These are phyloP conservation scores for Avahi laniger DNA, from an alignment of 2,797 vertebrate genomes.

Conservation along the genomic window DNA sequence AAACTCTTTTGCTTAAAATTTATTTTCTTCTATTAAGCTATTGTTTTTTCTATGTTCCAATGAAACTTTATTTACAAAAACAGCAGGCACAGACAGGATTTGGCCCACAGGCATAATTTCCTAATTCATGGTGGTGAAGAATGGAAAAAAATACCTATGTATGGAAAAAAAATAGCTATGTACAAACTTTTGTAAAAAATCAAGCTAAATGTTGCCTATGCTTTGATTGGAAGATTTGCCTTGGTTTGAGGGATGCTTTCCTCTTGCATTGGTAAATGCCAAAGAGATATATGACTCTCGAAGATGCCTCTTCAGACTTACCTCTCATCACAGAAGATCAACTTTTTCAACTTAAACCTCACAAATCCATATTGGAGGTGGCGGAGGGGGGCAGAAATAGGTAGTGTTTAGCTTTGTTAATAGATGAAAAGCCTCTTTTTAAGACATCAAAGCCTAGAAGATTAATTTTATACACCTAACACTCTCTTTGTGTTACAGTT, in stretches of 20 bases:
- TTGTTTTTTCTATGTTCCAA: neutral
- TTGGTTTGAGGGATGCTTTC: neutral
- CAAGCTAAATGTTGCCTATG: neutral
- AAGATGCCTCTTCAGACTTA: neutral
- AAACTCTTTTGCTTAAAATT: neutral
- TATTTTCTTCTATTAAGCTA: neutral
- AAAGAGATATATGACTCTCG: neutral
- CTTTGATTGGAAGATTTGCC: neutral
- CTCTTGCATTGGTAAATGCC: neutral
- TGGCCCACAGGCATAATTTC: neutral
- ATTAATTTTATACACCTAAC: neutral
- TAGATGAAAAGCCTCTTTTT: neutral
- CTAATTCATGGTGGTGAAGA: neutral
- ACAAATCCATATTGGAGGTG: neutral
- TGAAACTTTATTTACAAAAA: neutral
- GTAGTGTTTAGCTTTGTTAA: conserved; percentile 49
- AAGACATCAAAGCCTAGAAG: neutral
- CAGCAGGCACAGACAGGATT: neutral
- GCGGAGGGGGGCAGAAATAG: neutral
- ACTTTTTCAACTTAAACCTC: neutral
- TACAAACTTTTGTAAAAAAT: neutral
- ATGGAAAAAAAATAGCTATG: neutral
- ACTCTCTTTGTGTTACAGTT: conserved; percentile 1
- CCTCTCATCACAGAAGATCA: neutral
- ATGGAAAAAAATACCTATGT: neutral